These are phyloP conservation scores for Corythaeola cristata DNA, from an alignment of 2,113 vertebrate species.

Conservation along the genomic window DNA sequence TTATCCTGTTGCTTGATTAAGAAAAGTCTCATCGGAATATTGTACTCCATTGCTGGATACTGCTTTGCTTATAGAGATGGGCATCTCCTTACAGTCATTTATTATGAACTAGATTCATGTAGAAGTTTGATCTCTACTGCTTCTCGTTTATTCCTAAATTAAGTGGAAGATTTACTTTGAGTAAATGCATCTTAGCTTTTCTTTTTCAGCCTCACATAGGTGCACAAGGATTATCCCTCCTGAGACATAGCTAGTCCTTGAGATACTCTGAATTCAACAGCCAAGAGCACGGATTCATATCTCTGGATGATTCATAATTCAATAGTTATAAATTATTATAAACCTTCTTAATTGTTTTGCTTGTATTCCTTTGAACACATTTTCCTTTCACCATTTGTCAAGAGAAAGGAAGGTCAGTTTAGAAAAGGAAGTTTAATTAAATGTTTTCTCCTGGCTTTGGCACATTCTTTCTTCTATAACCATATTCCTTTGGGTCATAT, in stretches of 20 bases:
- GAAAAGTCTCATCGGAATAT: not conserved
- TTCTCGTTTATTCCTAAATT: not conserved
- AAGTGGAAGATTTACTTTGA: not conserved
- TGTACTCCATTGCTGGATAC: not conserved
- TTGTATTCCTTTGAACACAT: conserved; percentile 47
- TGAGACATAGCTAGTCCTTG: not conserved
- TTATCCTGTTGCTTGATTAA: not conserved
- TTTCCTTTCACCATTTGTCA: conserved; percentile 58
- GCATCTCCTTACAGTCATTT: not conserved
- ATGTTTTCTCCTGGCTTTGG: conserved; percentile 43
- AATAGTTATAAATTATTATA: not conserved
- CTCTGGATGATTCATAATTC: not conserved
- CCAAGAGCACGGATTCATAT: not conserved
- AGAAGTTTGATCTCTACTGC: not conserved
- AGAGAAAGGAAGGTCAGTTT: conserved; percentile 49
- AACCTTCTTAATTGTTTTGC: conserved; percentile 46
- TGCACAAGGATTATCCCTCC: not conserved
- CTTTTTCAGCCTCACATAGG: not conserved
- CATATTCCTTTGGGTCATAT: conserved; percentile 41
- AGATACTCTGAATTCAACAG: not conserved
- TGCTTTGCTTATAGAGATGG: not conserved
- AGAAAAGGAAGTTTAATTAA: conserved; percentile 65
- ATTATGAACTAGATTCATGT: not conserved
- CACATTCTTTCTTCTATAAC: not conserved
- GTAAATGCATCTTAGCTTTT: not conserved